Evolutionary conservation across 2,888 invertebrate species (phyloP), one percentile per base, ranked within the genome.

Genomic region (Melieria picta): DNA sequence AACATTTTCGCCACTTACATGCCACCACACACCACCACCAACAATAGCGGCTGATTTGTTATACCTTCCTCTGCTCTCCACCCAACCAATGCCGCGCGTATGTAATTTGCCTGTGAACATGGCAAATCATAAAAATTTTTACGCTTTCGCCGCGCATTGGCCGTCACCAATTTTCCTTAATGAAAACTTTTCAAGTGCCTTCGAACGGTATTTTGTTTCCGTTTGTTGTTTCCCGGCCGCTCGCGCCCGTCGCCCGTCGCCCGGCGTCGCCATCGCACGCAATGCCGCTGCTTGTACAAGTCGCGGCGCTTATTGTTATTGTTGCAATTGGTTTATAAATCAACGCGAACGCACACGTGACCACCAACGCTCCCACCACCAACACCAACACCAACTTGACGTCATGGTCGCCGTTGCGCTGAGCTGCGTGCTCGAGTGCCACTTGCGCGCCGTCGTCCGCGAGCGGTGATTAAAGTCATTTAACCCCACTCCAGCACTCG

Each of bases 131-230:
- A 79, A 80, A 79, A 76, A 68, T 61, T 79, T 80, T 81, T 78
- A 81, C 81, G 81, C 80, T 79, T 65, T 74, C 65, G 72, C 55
- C 71, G 43, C 50, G 67, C 52, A 67, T 67, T 67, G 64, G 60
- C 67, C 52, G 52, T 67, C 67, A 61, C 61, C 61, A 67, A 67
- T 61, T 60, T 58, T 61, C 45, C 82, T 80, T 82, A 65, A 82
- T 83, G 83, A 80, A 82, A 83, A 81, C 82, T 80, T 81, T 80
- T 82, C 82, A 82, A 83, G 83, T 84, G 80, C 82, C 82, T 83
- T 83, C 80, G 81, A 82, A 82, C 81, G 83, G 82, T 80, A 82
- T 81, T 84, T 84, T 83, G 83, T 83, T 83, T 83, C 83, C 84
- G 84, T 83, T 83, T 82, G 80, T 83, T 70, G 66, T 74, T 74